Conservation (phyloP, 1,140 invertebrate genomes). For the Coenobita brevimanus region DNA sequence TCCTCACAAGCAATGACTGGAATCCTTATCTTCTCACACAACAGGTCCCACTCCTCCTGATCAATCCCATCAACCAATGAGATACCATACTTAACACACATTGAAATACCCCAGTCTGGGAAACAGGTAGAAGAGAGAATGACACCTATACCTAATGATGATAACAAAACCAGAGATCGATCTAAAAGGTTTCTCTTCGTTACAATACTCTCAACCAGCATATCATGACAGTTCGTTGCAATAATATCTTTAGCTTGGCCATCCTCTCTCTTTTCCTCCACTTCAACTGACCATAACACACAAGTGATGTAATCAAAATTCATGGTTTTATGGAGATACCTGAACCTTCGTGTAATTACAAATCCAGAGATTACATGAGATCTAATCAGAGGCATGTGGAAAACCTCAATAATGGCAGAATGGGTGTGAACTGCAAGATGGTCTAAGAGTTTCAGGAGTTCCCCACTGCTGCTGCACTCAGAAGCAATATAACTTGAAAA, state of each 20-base stretch:
- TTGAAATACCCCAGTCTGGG: slow-evolving; percentile 54
- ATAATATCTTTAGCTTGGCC: slow-evolving; percentile 7
- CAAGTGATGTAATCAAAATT: slow-evolving; percentile 30
- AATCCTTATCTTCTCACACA: slow-evolving; percentile 16
- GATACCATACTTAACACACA: slow-evolving; percentile 42
- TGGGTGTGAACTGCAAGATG: slow-evolving; percentile 33
- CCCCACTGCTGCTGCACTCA: slow-evolving; percentile 45
- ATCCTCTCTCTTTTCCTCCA: slow-evolving; percentile 44
- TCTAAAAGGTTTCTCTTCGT: slow-evolving; percentile 12
- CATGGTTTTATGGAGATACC: slow-evolving; percentile 32
- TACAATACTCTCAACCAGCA: slow-evolving; percentile 27
- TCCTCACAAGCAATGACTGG: neutral
- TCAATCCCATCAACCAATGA: slow-evolving; percentile 53
- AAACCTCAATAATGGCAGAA: slow-evolving; percentile 39
- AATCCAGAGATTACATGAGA: slow-evolving; percentile 42
- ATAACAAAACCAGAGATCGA: slow-evolving; percentile 4
- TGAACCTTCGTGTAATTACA: slow-evolving; percentile 46
- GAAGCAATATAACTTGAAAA: slow-evolving; percentile 37
- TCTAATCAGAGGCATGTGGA: slow-evolving; percentile 40
- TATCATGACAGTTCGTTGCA: slow-evolving; percentile 5
- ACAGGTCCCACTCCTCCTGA: slow-evolving; percentile 39
- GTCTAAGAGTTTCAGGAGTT: slow-evolving; percentile 32
- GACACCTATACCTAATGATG: slow-evolving; percentile 12
- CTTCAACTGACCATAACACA: slow-evolving; percentile 40
- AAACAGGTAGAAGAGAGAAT: slow-evolving; percentile 51